Percentiles rank a stretch among this genome's conserved stretches.
phyloP scores from a whole-genome alignment of 1,140 invertebrate species.

The Scaptomyza hsui region DNA sequence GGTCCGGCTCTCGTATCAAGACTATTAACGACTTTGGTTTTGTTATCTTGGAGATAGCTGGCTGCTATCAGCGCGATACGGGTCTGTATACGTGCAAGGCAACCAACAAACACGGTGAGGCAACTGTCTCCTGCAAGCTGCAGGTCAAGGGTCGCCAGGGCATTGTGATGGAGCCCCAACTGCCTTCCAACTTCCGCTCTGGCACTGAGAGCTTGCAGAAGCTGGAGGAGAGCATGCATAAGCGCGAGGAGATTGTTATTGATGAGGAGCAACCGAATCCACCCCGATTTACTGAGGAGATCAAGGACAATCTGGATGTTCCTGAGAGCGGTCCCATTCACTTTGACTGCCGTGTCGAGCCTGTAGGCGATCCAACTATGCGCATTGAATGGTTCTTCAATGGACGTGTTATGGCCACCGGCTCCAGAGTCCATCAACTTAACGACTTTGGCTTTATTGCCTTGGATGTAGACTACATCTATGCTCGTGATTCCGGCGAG shows the following conservation, averaged over 20 bases:
- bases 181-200: constrained; percentile 92
- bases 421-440: constrained; percentile 94
- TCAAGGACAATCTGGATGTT: constrained; percentile 92
- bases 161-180: constrained; percentile 95
- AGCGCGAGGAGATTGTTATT: constrained; percentile 91
- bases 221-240: constrained; percentile 94
- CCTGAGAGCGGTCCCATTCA: constrained; percentile 94
- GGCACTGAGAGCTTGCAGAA: constrained; percentile 95
- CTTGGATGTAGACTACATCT: constrained; percentile 94
- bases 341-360: constrained; percentile 96
- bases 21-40: constrained; percentile 97
- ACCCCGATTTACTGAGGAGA: constrained; percentile 93
- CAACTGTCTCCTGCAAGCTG: constrained; percentile 93
- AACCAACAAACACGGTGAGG: constrained; percentile 95
- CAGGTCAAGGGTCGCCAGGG: constrained; percentile 93
- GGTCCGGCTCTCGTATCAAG: constrained; percentile 94
- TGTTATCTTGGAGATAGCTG: constrained; percentile 95
- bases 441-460: constrained; percentile 97
- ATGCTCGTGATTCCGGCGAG: constrained; percentile 93
- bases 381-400: constrained; percentile 97
- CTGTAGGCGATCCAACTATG: constrained; percentile 93
- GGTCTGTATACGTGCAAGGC: constrained; percentile 96
- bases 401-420: constrained; percentile 93
- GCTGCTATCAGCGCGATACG: constrained; percentile 94
- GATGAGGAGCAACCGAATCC: constrained; percentile 94